A percentile compares a stretch with the other conserved stretches of the same genome.
These are phyloP conservation scores for Cryptocephalus moraei DNA, from an alignment of 2,888 invertebrate genomes.

Conservation along the genomic window DNA sequence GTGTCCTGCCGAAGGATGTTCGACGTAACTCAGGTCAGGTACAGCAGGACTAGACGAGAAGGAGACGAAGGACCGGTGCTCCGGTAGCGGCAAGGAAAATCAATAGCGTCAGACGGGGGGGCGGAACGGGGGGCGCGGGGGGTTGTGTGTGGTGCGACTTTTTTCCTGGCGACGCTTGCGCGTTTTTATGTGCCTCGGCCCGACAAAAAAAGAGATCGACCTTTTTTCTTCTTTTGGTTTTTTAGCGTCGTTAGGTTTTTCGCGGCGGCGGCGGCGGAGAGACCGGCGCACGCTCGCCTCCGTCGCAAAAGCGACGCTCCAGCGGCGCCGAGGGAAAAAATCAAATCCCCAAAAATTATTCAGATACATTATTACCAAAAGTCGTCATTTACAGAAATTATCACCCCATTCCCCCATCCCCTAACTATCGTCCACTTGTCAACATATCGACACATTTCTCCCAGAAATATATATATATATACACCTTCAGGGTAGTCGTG, in stretches of 20 bases:
- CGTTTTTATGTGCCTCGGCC: slow-evolving; percentile 5
- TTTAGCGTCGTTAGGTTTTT: slow-evolving; percentile 16
- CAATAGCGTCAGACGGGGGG: slow-evolving; percentile 29
- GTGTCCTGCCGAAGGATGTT: slow-evolving; percentile 34
- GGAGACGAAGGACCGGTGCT: slow-evolving; percentile 14
- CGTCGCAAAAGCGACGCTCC: neutral
- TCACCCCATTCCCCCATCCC: too few relatives aligned
- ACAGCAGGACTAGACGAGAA: slow-evolving; percentile 18
- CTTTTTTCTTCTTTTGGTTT: slow-evolving; percentile 16
- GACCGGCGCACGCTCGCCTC: slow-evolving; percentile 3
- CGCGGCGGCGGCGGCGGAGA: slow-evolving; percentile 13
- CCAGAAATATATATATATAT: too few relatives aligned
- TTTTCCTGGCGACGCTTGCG: slow-evolving; percentile 19
- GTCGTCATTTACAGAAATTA: too few relatives aligned
- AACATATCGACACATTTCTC: too few relatives aligned
- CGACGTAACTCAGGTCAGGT: slow-evolving; percentile 36
- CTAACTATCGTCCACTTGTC: too few relatives aligned
- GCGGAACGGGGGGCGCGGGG: slow-evolving; percentile 13
- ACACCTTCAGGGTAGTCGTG: too few relatives aligned
- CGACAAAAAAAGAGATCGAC: slow-evolving; percentile 16
- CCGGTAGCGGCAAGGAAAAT: slow-evolving; percentile 23
- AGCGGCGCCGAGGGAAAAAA: neutral
- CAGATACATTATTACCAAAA: too few relatives aligned
- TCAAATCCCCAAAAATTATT: neutral
- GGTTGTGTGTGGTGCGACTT: slow-evolving; percentile 7